Conservation (phyloP, 1,140 invertebrate genomes). For the Drosophila auraria region DNA sequence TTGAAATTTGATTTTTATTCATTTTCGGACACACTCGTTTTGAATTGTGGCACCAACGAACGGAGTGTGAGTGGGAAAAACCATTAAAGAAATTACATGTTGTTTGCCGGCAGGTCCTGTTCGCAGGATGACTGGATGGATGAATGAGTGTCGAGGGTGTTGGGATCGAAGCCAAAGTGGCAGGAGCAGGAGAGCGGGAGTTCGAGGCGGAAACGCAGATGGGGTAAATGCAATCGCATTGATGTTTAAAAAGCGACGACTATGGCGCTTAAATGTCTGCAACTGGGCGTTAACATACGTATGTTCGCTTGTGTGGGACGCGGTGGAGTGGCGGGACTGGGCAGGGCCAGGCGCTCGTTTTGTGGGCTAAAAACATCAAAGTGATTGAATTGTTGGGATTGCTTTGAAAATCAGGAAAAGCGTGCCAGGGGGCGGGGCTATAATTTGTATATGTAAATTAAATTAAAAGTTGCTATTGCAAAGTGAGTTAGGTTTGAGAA, state of each 20-base stretch:
- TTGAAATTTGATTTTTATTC: constrained; percentile 59
- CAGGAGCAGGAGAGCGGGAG: constrained; percentile 2
- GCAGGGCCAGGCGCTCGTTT: constrained; percentile 44
- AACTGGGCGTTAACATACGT: constrained; percentile 48
- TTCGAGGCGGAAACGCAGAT: constrained; percentile 7
- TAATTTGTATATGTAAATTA: constrained; percentile 70
- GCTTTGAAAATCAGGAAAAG: constrained; percentile 64
- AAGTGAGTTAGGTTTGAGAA: constrained; percentile 4
- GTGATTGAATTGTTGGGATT: constrained; percentile 83
- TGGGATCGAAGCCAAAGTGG: constrained; percentile 12
- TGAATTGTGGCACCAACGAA: constrained; percentile 15
- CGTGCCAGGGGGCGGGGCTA: not conserved
- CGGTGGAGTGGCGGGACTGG: constrained; percentile 21
- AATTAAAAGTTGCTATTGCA: constrained; percentile 68
- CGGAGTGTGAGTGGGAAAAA: constrained; percentile 54
- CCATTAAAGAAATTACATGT: constrained; percentile 82
- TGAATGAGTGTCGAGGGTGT: constrained; percentile 37
- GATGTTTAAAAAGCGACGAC: constrained; percentile 73
- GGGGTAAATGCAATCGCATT: constrained; percentile 73
- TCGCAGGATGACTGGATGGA: constrained; percentile 28
- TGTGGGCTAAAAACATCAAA: constrained; percentile 79
- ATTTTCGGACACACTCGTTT: constrained; percentile 55
- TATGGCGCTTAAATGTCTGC: constrained; percentile 73
- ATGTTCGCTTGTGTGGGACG: constrained; percentile 1
- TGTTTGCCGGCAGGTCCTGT: constrained; percentile 46